Evolutionary conservation across 2,797 vertebrate genomes (phyloP).

Genomic region (Aselliscus stoliczkanus): DNA sequence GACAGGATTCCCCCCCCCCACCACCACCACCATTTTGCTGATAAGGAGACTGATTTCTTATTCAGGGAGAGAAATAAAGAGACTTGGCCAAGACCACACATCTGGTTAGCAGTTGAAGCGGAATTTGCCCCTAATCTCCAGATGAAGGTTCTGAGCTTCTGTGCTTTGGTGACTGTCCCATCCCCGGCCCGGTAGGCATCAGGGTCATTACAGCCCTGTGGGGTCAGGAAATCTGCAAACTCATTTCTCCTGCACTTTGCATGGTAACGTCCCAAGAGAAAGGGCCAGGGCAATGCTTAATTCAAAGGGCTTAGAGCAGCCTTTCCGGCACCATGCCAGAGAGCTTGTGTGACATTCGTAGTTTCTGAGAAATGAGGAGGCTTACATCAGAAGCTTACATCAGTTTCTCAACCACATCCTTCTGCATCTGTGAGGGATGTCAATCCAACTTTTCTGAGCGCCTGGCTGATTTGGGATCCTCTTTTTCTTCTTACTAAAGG

Average conservation of each 20-base stretch:
- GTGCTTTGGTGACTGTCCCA: not conserved
- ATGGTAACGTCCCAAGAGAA: not conserved
- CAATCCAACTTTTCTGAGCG: not conserved
- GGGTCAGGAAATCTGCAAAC: not conserved
- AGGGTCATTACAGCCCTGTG: not conserved
- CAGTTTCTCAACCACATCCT: not conserved
- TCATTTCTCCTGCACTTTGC: not conserved
- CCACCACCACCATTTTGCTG: not conserved
- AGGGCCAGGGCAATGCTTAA: not conserved
- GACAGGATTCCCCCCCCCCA: not conserved
- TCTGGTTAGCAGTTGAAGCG: not conserved
- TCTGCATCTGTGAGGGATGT: not conserved
- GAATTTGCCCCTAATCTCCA: not conserved
- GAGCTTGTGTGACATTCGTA: not conserved
- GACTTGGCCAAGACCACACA: not conserved
- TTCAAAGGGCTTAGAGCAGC: not conserved
- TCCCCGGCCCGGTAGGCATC: not conserved
- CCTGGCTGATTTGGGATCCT: not conserved
- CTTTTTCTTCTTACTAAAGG: not conserved
- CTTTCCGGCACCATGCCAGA: not conserved
- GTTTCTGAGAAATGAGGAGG: not conserved
- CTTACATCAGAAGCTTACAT: not conserved
- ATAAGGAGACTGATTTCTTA: conserved; percentile 1
- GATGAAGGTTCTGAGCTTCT: not conserved
- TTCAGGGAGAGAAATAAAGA: not conserved